phyloP scores from a whole-genome alignment of 2,113 vertebrate genomes.

The Lampris megalopsis region DNA sequence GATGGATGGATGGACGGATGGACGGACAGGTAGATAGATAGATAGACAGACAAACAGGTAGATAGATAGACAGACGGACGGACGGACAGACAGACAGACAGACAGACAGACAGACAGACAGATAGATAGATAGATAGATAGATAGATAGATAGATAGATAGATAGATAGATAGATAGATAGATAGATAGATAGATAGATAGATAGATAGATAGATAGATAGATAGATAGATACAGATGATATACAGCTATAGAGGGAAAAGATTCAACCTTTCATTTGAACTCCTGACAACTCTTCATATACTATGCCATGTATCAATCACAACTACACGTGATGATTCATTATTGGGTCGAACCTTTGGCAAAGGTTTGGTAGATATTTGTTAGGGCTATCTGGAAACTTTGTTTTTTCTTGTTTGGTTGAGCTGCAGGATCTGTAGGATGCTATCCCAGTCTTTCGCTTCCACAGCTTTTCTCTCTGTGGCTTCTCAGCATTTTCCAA shows the following conservation, averaged over 20 bases:
- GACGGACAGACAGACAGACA: too few species aligned
- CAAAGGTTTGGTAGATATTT: conserved; percentile 14
- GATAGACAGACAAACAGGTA: too few species aligned
- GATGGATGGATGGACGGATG: too few species aligned
- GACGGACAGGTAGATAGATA: too few species aligned
- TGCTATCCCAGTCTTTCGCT: conserved; percentile 19
- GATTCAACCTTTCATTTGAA: not conserved
- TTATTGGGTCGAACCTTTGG: conserved; percentile 31
- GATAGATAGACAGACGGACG: too few species aligned
- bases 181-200: too few species aligned
- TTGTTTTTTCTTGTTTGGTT: conserved; percentile 37
- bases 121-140: too few species aligned
- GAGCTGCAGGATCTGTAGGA: conserved; percentile 44
- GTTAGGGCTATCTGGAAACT: conserved; percentile 22
- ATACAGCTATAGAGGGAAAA: not conserved
- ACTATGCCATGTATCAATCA: conserved; percentile 26
- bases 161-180: too few species aligned
- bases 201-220: too few species aligned
- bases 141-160: too few species aligned
- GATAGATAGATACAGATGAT: conserved; percentile 3
- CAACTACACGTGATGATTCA: not conserved
- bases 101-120: too few species aligned
- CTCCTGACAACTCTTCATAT: conserved; percentile 7
- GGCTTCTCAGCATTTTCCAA: conserved; percentile 18
- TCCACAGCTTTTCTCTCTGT: conserved; percentile 27